These are phyloP conservation scores for Epizoanthus illoricatus DNA, from an alignment of 92 coral and sea anemone species.

Conservation along the genomic window DNA sequence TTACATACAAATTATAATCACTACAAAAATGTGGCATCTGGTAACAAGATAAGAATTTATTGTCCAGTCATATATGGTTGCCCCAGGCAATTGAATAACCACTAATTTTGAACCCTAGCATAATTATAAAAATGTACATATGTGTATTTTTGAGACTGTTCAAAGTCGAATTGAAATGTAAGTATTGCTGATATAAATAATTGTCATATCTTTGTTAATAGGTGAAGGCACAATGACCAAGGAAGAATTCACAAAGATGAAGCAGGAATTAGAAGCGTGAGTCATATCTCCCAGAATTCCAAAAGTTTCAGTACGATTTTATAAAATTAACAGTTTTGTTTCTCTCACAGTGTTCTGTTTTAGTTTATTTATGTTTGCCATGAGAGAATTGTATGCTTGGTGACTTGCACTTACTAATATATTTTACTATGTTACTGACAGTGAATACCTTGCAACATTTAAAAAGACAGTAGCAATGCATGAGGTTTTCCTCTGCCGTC, in stretches of 20 bases:
- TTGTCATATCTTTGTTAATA: slow-evolving; percentile 31
- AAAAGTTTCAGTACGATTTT: neutral
- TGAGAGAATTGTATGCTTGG: neutral
- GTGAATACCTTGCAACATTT: slow-evolving; percentile 98
- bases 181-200: too few relatives aligned
- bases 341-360: neutral
- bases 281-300: slow-evolving; percentile 13
- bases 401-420: neutral
- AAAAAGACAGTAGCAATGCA: slow-evolving; percentile 99
- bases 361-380: neutral
- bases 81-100: too few relatives aligned
- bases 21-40: too few relatives aligned
- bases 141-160: too few relatives aligned
- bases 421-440: slow-evolving; percentile 28
- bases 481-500: slow-evolving; percentile 92
- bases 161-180: too few relatives aligned
- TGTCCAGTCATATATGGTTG: too few relatives aligned
- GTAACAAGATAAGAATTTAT: too few relatives aligned
- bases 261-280: slow-evolving; percentile 97
- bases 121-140: neutral
- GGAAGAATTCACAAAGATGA: slow-evolving; percentile 98
- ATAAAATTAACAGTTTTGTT: neutral
- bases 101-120: too few relatives aligned
- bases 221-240: slow-evolving; percentile 98
- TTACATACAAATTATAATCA: too few relatives aligned